Percentiles rank a stretch among this genome's conserved stretches.
Conservation (phyloP, 2,113 vertebrate species). For the Dasypus novemcinctus region DNA sequence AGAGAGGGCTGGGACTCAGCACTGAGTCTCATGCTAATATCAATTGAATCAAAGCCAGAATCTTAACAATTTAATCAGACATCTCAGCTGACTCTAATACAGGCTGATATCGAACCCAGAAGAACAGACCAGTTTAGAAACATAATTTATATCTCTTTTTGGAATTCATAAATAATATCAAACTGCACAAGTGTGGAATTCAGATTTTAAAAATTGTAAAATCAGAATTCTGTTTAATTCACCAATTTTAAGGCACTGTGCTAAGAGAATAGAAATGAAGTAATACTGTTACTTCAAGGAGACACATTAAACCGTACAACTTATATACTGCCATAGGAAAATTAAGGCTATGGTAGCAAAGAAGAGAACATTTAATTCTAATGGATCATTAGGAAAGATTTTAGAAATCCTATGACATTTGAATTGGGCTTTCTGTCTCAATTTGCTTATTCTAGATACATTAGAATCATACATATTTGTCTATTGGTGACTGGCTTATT, state of each 20-base stretch:
- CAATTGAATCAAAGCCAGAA: too few relatives aligned
- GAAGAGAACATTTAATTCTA: neutral
- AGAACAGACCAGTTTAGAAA: too few relatives aligned
- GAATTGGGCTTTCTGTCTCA: neutral
- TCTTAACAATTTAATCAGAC: too few relatives aligned
- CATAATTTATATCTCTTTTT: too few relatives aligned
- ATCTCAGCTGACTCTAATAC: too few relatives aligned
- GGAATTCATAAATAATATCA: too few relatives aligned
- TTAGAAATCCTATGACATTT: neutral
- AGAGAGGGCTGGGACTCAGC: too few relatives aligned
- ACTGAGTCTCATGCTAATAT: too few relatives aligned
- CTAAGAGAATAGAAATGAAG: neutral
- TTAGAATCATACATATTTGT: too few relatives aligned
- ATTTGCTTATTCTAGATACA: too few relatives aligned
- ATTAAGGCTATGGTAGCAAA: neutral
- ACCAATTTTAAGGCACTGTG: neutral
- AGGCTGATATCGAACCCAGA: too few relatives aligned
- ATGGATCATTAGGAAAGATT: neutral
- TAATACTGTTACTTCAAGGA: neutral
- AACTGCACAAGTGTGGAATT: neutral
- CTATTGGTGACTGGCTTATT: too few relatives aligned
- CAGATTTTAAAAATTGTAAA: neutral
- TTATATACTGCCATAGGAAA: neutral
- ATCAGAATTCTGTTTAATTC: neutral
- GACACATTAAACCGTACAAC: neutral